These are phyloP conservation scores for Smutsia gigantea DNA, from an alignment of 2,797 vertebrate genomes.

Conservation along the genomic window DNA sequence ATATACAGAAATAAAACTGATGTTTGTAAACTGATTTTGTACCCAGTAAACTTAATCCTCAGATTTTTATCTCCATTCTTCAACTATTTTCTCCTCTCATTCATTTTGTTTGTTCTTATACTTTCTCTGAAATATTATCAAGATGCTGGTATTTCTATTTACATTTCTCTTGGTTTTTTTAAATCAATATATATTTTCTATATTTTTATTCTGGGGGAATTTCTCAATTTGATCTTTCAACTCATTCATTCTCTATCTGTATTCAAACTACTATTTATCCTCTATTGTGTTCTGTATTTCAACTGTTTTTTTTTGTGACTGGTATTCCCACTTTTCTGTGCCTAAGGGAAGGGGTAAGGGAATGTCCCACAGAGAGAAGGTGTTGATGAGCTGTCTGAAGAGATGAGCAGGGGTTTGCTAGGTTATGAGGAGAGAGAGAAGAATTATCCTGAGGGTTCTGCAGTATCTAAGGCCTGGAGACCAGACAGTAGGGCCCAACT, in stretches of 20 bases:
- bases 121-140: neutral
- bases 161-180: neutral
- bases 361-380: neutral
- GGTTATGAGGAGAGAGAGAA: neutral
- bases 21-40: neutral
- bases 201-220: constrained; percentile 29
- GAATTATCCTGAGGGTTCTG: neutral
- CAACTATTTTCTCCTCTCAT: neutral
- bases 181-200: neutral
- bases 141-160: neutral
- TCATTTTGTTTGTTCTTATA: neutral
- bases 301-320: neutral
- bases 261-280: neutral
- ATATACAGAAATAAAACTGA: neutral
- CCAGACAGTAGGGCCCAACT: neutral
- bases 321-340: constrained; percentile 5
- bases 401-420: neutral
- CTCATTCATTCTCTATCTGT: neutral
- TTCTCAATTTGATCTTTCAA: neutral
- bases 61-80: neutral
- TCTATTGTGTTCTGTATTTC: constrained; percentile 15
- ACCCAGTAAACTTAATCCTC: neutral
- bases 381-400: neutral
- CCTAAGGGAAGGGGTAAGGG: neutral
- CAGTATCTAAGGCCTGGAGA: neutral